These are phyloP conservation scores for Arctopsyche grandis DNA, from an alignment of 1,140 invertebrate genomes.

Conservation along the genomic window DNA sequence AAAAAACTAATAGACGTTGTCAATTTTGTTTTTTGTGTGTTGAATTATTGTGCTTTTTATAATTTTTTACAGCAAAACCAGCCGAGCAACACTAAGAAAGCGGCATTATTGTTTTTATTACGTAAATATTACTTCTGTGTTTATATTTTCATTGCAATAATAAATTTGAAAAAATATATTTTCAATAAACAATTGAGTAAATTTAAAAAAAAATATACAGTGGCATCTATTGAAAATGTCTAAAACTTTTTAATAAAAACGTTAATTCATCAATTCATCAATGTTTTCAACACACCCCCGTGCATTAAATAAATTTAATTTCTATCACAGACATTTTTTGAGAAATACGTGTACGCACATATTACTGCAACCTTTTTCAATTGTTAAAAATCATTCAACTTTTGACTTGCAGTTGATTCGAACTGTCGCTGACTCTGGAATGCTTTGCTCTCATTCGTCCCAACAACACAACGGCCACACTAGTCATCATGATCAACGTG, in stretches of 20 bases:
- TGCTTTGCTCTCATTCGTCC: constrained; percentile 36
- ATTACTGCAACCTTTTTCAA: neutral
- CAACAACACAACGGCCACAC: constrained; percentile 21
- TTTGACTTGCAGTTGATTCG: neutral
- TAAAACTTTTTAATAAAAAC: too few relatives aligned
- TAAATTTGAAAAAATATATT: too few relatives aligned
- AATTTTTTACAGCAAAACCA: too few relatives aligned
- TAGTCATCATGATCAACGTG: constrained; percentile 36
- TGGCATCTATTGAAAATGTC: too few relatives aligned
- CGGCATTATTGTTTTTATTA: neutral
- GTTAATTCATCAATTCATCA: too few relatives aligned
- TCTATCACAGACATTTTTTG: too few relatives aligned
- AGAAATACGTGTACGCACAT: neutral
- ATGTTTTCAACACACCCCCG: too few relatives aligned
- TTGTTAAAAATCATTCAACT: neutral
- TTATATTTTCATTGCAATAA: too few relatives aligned
- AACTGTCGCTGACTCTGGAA: constrained; percentile 6
- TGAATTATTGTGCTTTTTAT: too few relatives aligned
- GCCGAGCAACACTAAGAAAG: neutral
- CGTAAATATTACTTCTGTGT: neutral
- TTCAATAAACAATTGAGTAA: too few relatives aligned
- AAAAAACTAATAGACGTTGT: neutral
- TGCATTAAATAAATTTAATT: too few relatives aligned
- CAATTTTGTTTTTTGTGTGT: neutral
- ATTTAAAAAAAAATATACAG: too few relatives aligned